Evolutionary conservation across 2,113 vertebrate species (phyloP), one percentile per base, ranked within the genome.

Genomic region (Bufo gargarizans): DNA sequence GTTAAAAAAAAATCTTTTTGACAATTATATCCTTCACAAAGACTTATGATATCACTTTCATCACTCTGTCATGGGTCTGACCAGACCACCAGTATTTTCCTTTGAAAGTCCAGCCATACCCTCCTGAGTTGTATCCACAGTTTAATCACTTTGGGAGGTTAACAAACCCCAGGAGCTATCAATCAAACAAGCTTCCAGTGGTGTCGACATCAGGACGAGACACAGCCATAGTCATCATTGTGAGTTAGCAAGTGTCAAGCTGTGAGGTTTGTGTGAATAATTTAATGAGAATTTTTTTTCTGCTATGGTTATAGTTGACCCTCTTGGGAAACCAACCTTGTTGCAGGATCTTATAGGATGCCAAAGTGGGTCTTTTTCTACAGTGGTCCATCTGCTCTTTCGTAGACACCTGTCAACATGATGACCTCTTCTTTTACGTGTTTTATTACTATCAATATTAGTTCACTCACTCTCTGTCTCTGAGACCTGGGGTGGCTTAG

Each of bases 381-480:
- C 71, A 77, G 86, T 77, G 80, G 86, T 88, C 86, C 86, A 88
- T 88, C 86, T 88, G 80, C 58, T 83, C 63, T 83, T 80, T 82
- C 69, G 0, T 53, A 77, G 79, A 65, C 86, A 88, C 86, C 80
- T 83, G 86, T 88, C 86, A 88, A 83, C 20, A 77, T 63, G 58
- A 65, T 88, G 86, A 88, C 86, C 86, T 82, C 80, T 77, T 63
- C 47, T 77, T 77, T 88, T 53, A 45, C 45, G 22, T 53, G 45
- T 58, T 72, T 71, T 33, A 53, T 77, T 45, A 19, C 17, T 6
- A 65, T 83, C 71, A n/a, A 83, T 83, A 65, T 55, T 63, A 77
- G 78, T 56, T 50, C 71, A 83, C 47, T 87, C 33, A 14, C 55
- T 88, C 67, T 14, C 55, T 69, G 86, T 74, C 55, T 45, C 53